Percentiles rank a stretch among this genome's conserved stretches.
These are phyloP conservation scores for Frankliniella intonsa DNA, from an alignment of 2,888 invertebrate species.

Conservation along the genomic window DNA sequence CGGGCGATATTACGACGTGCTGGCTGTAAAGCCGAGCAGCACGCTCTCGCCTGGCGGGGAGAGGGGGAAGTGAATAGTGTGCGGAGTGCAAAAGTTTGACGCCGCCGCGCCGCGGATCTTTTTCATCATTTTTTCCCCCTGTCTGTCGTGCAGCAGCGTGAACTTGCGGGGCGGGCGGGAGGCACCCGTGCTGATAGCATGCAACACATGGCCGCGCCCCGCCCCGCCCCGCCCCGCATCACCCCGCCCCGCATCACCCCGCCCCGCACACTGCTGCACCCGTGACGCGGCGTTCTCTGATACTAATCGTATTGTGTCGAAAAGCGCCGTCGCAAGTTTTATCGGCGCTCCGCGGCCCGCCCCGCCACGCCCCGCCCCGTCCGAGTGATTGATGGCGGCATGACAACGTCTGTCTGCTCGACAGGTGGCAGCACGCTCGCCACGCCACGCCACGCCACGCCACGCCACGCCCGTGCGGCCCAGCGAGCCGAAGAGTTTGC, in stretches of 20 bases:
- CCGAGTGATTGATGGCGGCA: not conserved
- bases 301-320: conserved; percentile 10
- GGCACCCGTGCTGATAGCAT: too few species aligned
- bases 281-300: not conserved
- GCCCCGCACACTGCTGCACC: too few species aligned
- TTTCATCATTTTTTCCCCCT: too few species aligned
- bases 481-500: too few species aligned
- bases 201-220: not conserved
- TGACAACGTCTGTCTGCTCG: not conserved
- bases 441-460: not conserved
- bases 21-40: too few species aligned
- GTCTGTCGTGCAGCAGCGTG: too few species aligned
- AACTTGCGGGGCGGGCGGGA: too few species aligned
- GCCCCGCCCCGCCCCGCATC: not conserved
- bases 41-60: too few species aligned
- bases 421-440: not conserved
- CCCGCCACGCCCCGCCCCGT: not conserved
- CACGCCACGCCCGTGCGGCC: not conserved
- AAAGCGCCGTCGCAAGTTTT: not conserved
- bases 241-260: not conserved
- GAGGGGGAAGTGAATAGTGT: too few species aligned
- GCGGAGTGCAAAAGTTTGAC: too few species aligned
- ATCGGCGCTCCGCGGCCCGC: not conserved
- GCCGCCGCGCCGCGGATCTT: too few species aligned
- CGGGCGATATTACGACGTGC: too few species aligned